These are phyloP conservation scores for Anthophora plumipes DNA, from an alignment of 2,888 invertebrate genomes.

Conservation along the genomic window DNA sequence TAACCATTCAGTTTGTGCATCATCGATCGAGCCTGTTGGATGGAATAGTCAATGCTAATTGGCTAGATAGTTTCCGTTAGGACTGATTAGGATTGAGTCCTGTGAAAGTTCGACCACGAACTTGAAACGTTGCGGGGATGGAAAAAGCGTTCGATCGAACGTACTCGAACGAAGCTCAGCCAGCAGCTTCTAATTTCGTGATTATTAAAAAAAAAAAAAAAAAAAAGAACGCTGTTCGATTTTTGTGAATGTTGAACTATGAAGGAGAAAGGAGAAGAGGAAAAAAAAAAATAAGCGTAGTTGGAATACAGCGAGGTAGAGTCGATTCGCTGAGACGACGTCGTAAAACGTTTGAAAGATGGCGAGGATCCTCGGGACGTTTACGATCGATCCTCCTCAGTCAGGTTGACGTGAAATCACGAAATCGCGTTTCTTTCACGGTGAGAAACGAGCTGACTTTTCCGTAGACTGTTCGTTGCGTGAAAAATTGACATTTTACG, in stretches of 20 bases:
- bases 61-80: conserved; percentile 8
- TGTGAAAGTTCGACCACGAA: neutral
- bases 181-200: neutral
- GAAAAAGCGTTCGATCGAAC: neutral
- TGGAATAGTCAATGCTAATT: conserved; percentile 33
- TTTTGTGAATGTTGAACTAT: neutral
- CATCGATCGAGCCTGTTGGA: neutral
- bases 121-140: neutral
- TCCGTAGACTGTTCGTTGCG: conserved; percentile 8
- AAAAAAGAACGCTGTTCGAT: neutral
- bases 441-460: conserved; percentile 26
- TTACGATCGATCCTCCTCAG: conserved; percentile 34
- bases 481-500: neutral
- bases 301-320: neutral
- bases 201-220: no score
- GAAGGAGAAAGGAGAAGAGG: no score
- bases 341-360: conserved; percentile 32
- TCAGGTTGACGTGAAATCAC: conserved; percentile 19
- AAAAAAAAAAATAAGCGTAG: no score
- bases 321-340: conserved; percentile 8
- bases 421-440: conserved; percentile 14
- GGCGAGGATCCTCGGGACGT: conserved; percentile 18
- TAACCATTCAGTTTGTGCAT: neutral
- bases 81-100: neutral
- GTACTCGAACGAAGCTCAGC: no score